phyloP scores from a whole-genome alignment of 92 coral and sea anemone species.

The Heliopora coerulea region DNA sequence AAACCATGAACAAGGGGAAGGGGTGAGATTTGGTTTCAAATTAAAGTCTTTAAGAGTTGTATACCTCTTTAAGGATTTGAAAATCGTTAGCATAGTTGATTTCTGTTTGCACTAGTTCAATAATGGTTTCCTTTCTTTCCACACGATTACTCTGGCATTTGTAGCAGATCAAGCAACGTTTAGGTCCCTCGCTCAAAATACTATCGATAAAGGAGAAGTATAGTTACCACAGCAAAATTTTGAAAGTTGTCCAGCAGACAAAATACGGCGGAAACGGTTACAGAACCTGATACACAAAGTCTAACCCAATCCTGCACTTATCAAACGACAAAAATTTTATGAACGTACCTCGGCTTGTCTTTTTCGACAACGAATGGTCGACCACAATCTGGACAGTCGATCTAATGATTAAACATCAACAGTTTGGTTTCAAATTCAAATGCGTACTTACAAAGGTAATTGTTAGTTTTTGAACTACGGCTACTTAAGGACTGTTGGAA shows the following conservation, averaged over 20 bases:
- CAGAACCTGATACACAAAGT: too few species aligned
- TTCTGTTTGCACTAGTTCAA: conserved; percentile 94
- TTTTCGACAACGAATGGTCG: conserved; percentile 53
- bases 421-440: too few species aligned
- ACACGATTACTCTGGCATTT: conserved; percentile 80
- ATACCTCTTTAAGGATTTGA: conserved; percentile 91
- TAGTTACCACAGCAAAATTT: too few species aligned
- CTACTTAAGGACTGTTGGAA: too few species aligned
- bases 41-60: too few species aligned
- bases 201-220: not conserved
- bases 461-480: too few species aligned
- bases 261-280: too few species aligned
- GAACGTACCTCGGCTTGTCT: conserved; percentile 24
- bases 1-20: too few species aligned
- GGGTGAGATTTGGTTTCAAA: not conserved
- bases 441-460: too few species aligned
- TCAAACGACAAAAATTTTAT: too few species aligned
- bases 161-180: conserved; percentile 56
- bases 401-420: conserved; percentile 47
- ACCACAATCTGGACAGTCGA: conserved; percentile 83
- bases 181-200: conserved; percentile 33
- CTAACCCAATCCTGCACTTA: too few species aligned
- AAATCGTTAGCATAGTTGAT: conserved; percentile 91
- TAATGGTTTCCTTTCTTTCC: conserved; percentile 92
- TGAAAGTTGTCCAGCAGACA: not conserved